Evolutionary conservation across 2,113 vertebrate genomes (phyloP).

Genomic region (Nasalis larvatus): DNA sequence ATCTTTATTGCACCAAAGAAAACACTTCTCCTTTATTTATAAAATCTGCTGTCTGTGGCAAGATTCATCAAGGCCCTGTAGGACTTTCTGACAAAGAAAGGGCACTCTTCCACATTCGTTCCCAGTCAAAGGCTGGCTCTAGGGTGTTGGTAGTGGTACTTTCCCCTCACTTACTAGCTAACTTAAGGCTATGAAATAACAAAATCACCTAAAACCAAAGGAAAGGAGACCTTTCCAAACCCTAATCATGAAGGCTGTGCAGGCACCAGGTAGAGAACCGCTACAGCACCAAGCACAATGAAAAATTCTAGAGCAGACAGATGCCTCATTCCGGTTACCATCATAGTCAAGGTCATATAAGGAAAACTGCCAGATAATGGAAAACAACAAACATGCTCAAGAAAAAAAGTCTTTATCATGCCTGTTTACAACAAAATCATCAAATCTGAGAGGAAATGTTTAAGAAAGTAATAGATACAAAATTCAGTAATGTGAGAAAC

Average conservation of each 20-base stretch:
- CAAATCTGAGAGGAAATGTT: not conserved
- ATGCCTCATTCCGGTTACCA: not conserved
- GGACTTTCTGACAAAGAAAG: not conserved
- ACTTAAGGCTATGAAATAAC: not conserved
- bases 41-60: constrained; percentile 26
- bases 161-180: not conserved
- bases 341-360: not conserved
- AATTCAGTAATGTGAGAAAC: not conserved
- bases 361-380: not conserved
- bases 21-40: not conserved
- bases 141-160: no score
- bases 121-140: not conserved
- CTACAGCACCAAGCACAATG: not conserved
- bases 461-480: not conserved
- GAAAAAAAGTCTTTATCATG: not conserved
- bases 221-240: not conserved
- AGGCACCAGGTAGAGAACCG: not conserved
- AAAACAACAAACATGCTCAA: constrained; percentile 1
- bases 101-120: not conserved
- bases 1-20: constrained; percentile 15
- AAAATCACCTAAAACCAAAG: not conserved
- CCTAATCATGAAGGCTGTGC: not conserved
- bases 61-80: not conserved
- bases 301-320: not conserved
- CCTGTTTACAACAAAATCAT: not conserved